Base-by-base conservation (phyloP, 1,140 invertebrate genomes). In the Panagrolaimus sp. region DNA sequence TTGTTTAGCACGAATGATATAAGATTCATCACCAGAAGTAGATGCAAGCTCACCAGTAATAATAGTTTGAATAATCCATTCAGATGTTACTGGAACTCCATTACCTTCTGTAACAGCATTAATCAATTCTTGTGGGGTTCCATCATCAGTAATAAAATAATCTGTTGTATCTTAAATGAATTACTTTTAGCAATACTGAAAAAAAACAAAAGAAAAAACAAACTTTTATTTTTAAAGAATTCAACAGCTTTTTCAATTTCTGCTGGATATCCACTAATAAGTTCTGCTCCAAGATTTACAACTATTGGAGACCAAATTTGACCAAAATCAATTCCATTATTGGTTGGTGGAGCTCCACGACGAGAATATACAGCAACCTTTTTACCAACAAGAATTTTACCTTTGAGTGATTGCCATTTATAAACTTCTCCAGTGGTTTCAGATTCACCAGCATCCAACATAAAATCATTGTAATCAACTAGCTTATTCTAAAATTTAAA, bases 401-500 rank as follows among this genome's bases (percentile, higher is more conserved):
- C 31, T 38, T 38, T 38, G 31, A 38, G 31, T 38, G 31, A 7
- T 7, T 38, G 2, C 31, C 31, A 38, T 38, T 38, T 38, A 38
- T 4, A 38, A 38, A 38, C n/a, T 20, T 57, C 20, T 2, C 27
- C 51, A 23, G 51, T 25, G 1, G 20, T 27, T 16, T 57, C 51
- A 13, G 27, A 11, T 11, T 25, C 20, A 11, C 75, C 79, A 25
- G 79, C 80, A 1, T 78, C 68, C 9, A 81, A 65, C 51, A 82
- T 43, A 66, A 66, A 83, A 3, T 62, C n/a, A 16, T 38, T 16
- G 8, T 75, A 53, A 31, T 80, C 72, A 9, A 78, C 14, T 11
- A 77, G 63, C 13, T 67, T 48, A 16, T 78, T 75, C 68, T 77
- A 27, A 63, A 65, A 69, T 7, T 27, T 27, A 7, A 4, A 4